Evolutionary conservation across 2,113 vertebrate species (phyloP), one percentile per base, ranked within the genome.

Genomic region (Illadopsis cleaveri): DNA sequence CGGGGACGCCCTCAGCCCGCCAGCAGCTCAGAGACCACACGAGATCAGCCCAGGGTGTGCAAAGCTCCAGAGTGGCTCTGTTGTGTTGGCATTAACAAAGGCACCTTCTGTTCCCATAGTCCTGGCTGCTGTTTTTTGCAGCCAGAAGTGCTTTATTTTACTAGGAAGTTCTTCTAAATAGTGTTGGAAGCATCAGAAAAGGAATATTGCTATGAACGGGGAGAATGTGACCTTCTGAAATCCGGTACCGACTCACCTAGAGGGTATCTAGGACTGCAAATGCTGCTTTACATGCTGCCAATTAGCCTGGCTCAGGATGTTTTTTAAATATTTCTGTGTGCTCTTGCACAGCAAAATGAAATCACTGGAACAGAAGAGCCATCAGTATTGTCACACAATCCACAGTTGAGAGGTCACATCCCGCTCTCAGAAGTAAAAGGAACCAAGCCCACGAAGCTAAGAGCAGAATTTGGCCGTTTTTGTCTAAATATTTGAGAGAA

Each of bases 311-410:
- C 79, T 66, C 44, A 62, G 15, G 33, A 58, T 10, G 1, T 19
- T 68, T 81, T 30, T 6, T 0, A 60, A 94, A 30, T 54, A 71
- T 42, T 58, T 65, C 42, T 56, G 31, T 44, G 33, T 8, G 56
- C 33, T 88, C 65, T 82, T 54, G 86, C 90, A 89, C 54, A 58
- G 88, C 68, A 69, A 56, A 92, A 90, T 5, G 9, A 42, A 78
- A 91, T 89, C 38, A 56, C 64, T 16, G 83, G 95, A 91, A 97
- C 92, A 96, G 88, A 96, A 95, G 86, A 96, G 76, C 95, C 97
- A 96, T 82, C 30, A 51, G 6, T 89, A 84, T 60, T 90, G 95
- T 68, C 96, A 97, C 97, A 96, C 96, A 62, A 13, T 31, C 38
- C 85, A 82, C 86, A 75, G 86, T 79, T 10, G 4, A 66, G 77